Evolutionary conservation across 2,888 invertebrate species (phyloP).

Genomic region (Agonopterix heracliana): DNA sequence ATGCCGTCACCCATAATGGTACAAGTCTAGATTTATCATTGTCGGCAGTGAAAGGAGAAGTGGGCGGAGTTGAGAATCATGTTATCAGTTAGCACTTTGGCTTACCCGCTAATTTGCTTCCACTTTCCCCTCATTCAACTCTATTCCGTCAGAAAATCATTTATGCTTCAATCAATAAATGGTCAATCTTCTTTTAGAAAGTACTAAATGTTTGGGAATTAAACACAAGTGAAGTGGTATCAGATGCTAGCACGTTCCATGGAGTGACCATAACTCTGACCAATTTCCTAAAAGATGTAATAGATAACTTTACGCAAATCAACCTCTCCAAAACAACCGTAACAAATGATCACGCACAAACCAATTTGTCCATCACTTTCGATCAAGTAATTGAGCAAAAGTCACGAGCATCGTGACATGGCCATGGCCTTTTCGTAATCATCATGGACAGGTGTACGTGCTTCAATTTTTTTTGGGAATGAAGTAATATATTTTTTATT

Average conservation of each 20-base stretch:
- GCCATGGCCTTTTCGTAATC: constrained; percentile 31
- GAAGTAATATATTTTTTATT: too few relatives aligned
- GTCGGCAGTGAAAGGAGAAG: constrained; percentile 23
- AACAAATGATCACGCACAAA: constrained; percentile 20
- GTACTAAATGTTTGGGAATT: background rate
- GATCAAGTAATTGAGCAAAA: constrained; percentile 20
- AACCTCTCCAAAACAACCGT: constrained; percentile 7
- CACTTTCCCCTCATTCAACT: constrained; percentile 6
- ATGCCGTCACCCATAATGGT: too few relatives aligned
- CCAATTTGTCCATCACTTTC: constrained; percentile 35
- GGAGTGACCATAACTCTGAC: constrained; percentile 9
- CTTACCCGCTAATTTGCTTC: constrained; percentile 10
- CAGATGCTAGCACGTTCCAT: constrained; percentile 13
- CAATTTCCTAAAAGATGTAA: too few relatives aligned
- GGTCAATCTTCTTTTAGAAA: constrained; percentile 6
- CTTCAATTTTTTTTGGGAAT: background rate
- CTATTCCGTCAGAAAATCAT: constrained; percentile 1
- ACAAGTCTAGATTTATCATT: too few relatives aligned
- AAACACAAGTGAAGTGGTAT: background rate
- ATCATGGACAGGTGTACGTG: constrained; percentile 7
- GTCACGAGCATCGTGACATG: constrained; percentile 27
- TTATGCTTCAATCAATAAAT: constrained; percentile 5
- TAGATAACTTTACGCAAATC: background rate
- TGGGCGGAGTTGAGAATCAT: constrained; percentile 24
- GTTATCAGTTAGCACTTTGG: constrained; percentile 26